Evolutionary conservation across 2,888 invertebrate genomes (phyloP).

Genomic region (Brachyopa scutellaris): DNA sequence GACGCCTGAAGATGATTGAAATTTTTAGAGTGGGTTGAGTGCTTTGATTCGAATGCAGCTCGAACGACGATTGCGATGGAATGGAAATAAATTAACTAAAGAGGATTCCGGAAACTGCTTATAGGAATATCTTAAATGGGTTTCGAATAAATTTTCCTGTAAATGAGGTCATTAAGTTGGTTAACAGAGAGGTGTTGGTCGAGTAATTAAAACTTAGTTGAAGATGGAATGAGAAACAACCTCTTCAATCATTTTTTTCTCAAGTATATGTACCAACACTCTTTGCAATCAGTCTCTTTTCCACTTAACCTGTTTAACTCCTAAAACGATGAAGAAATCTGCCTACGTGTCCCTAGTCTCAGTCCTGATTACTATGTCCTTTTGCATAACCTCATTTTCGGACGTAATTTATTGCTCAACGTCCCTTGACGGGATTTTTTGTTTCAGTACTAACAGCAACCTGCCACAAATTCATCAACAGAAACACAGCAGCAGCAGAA

Average conservation of each 20-base stretch:
- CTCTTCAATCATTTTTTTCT: neutral
- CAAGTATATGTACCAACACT: neutral
- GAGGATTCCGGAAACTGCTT: slow-evolving; percentile 58
- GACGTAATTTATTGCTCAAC: slow-evolving; percentile 67
- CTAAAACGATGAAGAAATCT: slow-evolving; percentile 56
- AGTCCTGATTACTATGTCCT: slow-evolving; percentile 32
- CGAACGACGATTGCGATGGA: slow-evolving; percentile 5
- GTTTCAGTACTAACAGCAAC: slow-evolving; percentile 20
- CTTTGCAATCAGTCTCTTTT: slow-evolving; percentile 46
- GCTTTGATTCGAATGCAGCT: slow-evolving; percentile 53
- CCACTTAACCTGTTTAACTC: slow-evolving; percentile 61
- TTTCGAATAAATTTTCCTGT: slow-evolving; percentile 25
- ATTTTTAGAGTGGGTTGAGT: slow-evolving; percentile 40
- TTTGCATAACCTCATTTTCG: slow-evolving; percentile 57
- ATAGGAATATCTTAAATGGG: slow-evolving; percentile 34
- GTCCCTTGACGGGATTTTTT: slow-evolving; percentile 51
- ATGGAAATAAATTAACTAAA: slow-evolving; percentile 69
- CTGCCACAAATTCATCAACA: slow-evolving; percentile 69
- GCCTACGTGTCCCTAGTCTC: slow-evolving; percentile 50
- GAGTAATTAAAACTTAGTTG: slow-evolving; percentile 46
- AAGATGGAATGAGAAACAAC: slow-evolving; percentile 9
- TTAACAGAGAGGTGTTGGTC: slow-evolving; percentile 53
- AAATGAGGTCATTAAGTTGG: slow-evolving; percentile 65
- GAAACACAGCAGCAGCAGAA: slow-evolving; percentile 10
- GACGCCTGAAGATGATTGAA: slow-evolving; percentile 69